These are phyloP conservation scores for Zingel zingel DNA, from an alignment of 2,113 vertebrate species.

Conservation along the genomic window DNA sequence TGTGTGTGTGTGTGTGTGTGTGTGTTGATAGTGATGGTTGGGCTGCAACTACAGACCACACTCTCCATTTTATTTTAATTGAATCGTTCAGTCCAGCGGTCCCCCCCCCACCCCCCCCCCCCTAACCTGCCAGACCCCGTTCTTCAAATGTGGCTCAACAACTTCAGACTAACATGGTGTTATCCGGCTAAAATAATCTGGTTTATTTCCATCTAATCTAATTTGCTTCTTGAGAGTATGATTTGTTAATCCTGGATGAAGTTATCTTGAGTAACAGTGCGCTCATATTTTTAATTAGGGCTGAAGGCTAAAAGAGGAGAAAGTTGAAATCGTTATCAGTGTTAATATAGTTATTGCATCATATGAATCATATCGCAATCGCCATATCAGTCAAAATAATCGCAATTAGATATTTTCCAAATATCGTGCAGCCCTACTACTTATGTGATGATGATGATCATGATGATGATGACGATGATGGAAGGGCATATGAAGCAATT, in stretches of 20 bases:
- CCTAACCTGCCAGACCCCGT: too few relatives aligned
- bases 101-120: too few relatives aligned
- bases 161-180: neutral
- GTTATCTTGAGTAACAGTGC: neutral
- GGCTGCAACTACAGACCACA: neutral
- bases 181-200: neutral
- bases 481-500: too few relatives aligned
- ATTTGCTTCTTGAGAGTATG: neutral
- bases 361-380: too few relatives aligned
- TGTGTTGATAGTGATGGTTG: neutral
- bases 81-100: neutral
- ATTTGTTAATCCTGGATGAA: neutral
- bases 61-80: neutral
- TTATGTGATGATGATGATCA: too few relatives aligned
- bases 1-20: constrained; percentile 7
- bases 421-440: too few relatives aligned
- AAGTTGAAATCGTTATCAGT: neutral
- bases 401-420: too few relatives aligned
- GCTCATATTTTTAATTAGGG: neutral
- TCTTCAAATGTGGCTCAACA: neutral
- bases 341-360: neutral
- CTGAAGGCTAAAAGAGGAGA: neutral
- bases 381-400: too few relatives aligned
- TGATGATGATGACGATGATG: too few relatives aligned
- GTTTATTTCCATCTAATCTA: neutral